Evolutionary conservation across 2,797 vertebrate species (phyloP).

Genomic region (Rhyacichthys aspro): DNA sequence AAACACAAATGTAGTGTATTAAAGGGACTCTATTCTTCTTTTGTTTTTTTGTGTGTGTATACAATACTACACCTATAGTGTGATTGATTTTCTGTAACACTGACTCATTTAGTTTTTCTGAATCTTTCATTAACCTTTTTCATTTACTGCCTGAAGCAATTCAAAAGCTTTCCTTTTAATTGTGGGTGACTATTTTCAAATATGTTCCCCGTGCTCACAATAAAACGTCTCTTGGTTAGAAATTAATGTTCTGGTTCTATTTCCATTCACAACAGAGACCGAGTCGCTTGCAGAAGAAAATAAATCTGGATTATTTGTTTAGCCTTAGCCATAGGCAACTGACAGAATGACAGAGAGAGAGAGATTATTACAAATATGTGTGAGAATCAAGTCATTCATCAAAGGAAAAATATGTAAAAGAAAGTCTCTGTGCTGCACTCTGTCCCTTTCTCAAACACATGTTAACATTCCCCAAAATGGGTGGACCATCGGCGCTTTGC

Average conservation of each 20-base stretch:
- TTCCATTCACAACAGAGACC: not conserved
- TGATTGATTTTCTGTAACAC: no score
- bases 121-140: not conserved
- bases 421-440: slow-evolving; percentile 4
- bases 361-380: not conserved
- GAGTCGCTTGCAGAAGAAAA: not conserved
- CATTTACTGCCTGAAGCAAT: not conserved
- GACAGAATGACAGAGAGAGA: slow-evolving; percentile 3
- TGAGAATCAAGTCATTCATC: not conserved
- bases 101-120: no score
- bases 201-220: no score
- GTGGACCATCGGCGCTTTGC: slow-evolving; percentile 14
- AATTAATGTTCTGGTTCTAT: not conserved
- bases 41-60: no score
- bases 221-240: no score
- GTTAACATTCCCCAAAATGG: slow-evolving; percentile 43
- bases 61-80: no score
- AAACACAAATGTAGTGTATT: no score
- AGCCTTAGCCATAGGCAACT: not conserved
- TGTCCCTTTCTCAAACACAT: slow-evolving; percentile 6
- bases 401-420: slow-evolving; percentile 8
- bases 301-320: slow-evolving; percentile 7
- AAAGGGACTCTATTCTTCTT: no score
- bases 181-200: no score
- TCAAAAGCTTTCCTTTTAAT: no score